These are phyloP conservation scores for Apotomis capreana DNA, from an alignment of 2,888 invertebrate genomes.

Conservation along the genomic window DNA sequence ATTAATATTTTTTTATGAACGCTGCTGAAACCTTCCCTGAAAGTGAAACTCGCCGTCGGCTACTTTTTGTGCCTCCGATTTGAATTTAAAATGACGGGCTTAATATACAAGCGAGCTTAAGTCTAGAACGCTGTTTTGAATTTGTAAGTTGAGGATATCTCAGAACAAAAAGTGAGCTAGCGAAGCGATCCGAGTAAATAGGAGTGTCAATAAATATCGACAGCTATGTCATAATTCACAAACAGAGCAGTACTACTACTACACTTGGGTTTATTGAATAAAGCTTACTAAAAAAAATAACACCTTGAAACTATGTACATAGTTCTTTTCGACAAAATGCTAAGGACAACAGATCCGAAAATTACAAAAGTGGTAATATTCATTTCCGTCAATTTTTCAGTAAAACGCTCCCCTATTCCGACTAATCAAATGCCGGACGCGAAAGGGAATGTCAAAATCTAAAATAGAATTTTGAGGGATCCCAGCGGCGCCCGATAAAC, in stretches of 20 bases:
- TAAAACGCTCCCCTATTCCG: background rate
- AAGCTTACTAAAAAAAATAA: too few species aligned
- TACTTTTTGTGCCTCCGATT: background rate
- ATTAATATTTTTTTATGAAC: too few species aligned
- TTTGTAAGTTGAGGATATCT: background rate
- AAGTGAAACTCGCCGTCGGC: too few species aligned
- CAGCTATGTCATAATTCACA: too few species aligned
- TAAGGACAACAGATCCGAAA: too few species aligned
- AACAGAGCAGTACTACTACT: too few species aligned
- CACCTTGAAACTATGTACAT: too few species aligned
- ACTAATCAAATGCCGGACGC: constrained; percentile 26
- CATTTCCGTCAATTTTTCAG: background rate
- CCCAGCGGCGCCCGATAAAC: constrained; percentile 18
- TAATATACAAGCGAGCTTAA: background rate
- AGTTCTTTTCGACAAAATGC: too few species aligned
- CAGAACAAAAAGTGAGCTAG: background rate
- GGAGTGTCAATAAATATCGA: too few species aligned
- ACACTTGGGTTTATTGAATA: too few species aligned
- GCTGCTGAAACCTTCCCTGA: too few species aligned
- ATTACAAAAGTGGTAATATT: too few species aligned
- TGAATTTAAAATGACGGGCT: background rate
- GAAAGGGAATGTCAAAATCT: constrained; percentile 16
- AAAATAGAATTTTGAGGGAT: constrained; percentile 15
- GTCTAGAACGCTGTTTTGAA: background rate
- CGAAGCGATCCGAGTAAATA: background rate